These are phyloP conservation scores for Ephialtes manifestator DNA, from an alignment of 2,888 invertebrate genomes.

Conservation along the genomic window DNA sequence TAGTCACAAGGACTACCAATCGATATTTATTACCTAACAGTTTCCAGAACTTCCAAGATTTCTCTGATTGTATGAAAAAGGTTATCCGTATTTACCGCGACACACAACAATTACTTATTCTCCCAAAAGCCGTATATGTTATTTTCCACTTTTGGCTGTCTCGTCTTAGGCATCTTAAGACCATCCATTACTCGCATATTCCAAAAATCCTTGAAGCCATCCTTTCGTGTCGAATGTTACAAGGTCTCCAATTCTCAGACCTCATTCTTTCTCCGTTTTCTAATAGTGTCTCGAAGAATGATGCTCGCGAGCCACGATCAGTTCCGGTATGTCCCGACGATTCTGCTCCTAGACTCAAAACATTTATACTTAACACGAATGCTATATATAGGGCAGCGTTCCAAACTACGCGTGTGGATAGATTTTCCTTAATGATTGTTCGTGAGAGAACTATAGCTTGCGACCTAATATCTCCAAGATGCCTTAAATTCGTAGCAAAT, in stretches of 20 bases:
- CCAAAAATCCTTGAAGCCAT: slow-evolving; percentile 66
- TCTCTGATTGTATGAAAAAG: neutral
- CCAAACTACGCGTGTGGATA: slow-evolving; percentile 76
- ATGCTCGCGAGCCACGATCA: slow-evolving; percentile 62
- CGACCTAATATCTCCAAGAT: slow-evolving; percentile 48
- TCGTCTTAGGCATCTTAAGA: neutral
- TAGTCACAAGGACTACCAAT: too few species aligned
- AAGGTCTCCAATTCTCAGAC: slow-evolving; percentile 47
- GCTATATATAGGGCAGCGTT: slow-evolving; percentile 47
- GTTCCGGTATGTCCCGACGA: slow-evolving; percentile 63
- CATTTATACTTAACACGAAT: slow-evolving; percentile 5
- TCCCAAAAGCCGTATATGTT: slow-evolving; percentile 1
- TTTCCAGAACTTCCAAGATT: too few species aligned
- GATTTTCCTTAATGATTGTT: slow-evolving; percentile 77
- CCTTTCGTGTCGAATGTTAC: slow-evolving; percentile 66
- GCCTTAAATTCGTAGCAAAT: slow-evolving; percentile 61
- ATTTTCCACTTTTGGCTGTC: slow-evolving; percentile 26
- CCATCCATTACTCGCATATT: slow-evolving; percentile 52
- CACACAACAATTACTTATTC: neutral
- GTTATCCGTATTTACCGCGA: neutral
- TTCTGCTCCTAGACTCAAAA: slow-evolving; percentile 2
- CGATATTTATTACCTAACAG: too few species aligned
- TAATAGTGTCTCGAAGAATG: slow-evolving; percentile 55
- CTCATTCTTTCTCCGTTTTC: slow-evolving; percentile 54
- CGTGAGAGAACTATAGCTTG: slow-evolving; percentile 56